Percentiles rank a stretch among this genome's conserved stretches.
phyloP scores from a whole-genome alignment of 2,888 invertebrate genomes.

The Drosophila incognita region DNA sequence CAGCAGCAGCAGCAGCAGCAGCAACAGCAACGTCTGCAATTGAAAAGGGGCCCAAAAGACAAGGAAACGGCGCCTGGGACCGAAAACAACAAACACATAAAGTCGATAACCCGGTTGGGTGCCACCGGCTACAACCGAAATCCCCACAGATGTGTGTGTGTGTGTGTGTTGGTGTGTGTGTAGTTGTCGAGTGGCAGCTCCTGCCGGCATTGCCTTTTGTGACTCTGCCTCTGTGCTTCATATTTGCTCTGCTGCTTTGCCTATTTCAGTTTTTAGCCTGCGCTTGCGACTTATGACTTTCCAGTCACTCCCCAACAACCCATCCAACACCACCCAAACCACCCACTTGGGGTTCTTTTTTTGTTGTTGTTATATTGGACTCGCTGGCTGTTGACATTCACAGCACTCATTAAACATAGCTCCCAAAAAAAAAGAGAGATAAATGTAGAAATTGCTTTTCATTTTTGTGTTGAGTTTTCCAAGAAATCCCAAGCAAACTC shows the following conservation, averaged over 20 bases:
- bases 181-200: slow-evolving; percentile 23
- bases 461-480: neutral
- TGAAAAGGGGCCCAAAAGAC: slow-evolving; percentile 68
- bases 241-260: slow-evolving; percentile 76
- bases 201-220: slow-evolving; percentile 25
- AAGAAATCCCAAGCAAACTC: neutral
- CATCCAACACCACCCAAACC: neutral
- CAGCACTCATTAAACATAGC: slow-evolving; percentile 70
- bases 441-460: neutral
- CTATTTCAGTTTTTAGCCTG: slow-evolving; percentile 65
- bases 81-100: slow-evolving; percentile 79
- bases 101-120: slow-evolving; percentile 76
- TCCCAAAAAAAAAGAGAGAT: slow-evolving; percentile 7
- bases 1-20: slow-evolving; percentile 13
- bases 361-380: slow-evolving; percentile 44
- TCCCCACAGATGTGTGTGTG: slow-evolving; percentile 28
- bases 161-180: slow-evolving; percentile 29
- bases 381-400: slow-evolving; percentile 73
- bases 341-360: neutral
- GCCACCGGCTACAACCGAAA: slow-evolving; percentile 51
- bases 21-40: slow-evolving; percentile 63
- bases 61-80: slow-evolving; percentile 53
- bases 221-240: slow-evolving; percentile 44
- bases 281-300: slow-evolving; percentile 74
- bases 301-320: slow-evolving; percentile 21